Base-by-base conservation (phyloP, 2,113 vertebrate species). In the Toxotes jaculatrix region DNA sequence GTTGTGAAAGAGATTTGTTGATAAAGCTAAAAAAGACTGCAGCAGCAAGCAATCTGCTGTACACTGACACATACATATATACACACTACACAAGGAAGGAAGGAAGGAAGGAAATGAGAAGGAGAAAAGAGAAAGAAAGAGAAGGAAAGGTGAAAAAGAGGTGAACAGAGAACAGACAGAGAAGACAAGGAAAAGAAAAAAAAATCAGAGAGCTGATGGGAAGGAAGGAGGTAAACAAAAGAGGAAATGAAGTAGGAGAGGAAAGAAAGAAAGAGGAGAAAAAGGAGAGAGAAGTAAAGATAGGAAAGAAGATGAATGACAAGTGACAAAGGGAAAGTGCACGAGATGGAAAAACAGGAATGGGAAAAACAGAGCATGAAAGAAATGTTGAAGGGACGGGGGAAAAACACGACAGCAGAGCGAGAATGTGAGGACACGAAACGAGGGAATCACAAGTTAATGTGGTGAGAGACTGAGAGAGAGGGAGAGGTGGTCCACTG, bases 401-500 rank as follows among this genome's bases (percentile, higher is more conserved):
- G 64, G 36, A 62, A 38, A 64, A 86, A 70, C 66, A 77, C 14
- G 49, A 65, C 63, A 64, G 51, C 45, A 60, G 53, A 65, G 34
- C 17, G 67, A 71, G 47, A 47, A 77, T 55, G 51, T 49, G 65
- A 91, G 80, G 72, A 85, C 79, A 72, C 3, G 69, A 49, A 84
- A 62, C 45, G 14, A 66, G 84, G 74, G 80, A 87, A 87, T 79
- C 83, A 56, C 57, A 82, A 80, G 82, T 80, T 83, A 83, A 89
- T 87, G 82, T 62, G 72, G 56, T 7, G 55, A 79, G 87, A 89
- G 79, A 64, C 68, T 32, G n/a, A 78, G 38, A 36, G n/a, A 78
- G 38, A 71, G 74, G 55, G 17, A 63, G 69, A 82, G 60, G 1
- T 84, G 89, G 57, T 85, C 88, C 40, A 89, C 87, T 92, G 91